Evolutionary conservation across 1,140 invertebrate species (phyloP), one percentile per base, ranked within the genome.

Genomic region (Ceratoteleas bidentatus): DNA sequence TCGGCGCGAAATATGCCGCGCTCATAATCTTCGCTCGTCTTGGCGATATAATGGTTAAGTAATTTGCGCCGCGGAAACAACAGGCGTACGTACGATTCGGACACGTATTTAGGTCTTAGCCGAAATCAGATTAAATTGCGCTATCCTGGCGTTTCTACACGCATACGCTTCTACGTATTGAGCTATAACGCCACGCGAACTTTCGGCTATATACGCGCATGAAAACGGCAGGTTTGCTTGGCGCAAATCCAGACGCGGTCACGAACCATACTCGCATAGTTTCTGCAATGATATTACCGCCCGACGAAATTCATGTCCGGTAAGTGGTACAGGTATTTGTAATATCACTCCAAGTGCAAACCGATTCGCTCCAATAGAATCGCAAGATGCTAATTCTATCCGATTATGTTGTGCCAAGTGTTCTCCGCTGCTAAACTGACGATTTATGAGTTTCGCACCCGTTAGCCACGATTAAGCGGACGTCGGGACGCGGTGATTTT

Each of bases 41-140:
- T 68, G 10, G 7, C 14, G 14, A 58, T 76, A 45, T 78, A 76
- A 86, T 81, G 45, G 15, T 32, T n/a, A 69, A 81, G 75, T 83
- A 83, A 84, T 86, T 86, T 78, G 50, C 65, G 54, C 36, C 15
- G 24, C 53, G 14, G 24, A 38, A 70, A 84, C 52, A 36, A 15
- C 36, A 45, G 4, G 65, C 75, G 65, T 73, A 81, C 47, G 10
- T 58, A 33, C 38, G 66, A 83, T 85, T 85, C 72, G 74, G 80
- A 87, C 81, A 83, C 77, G 79, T 81, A 81, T 85, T 88, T 87
- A 84, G 83, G 64, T 84, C 68, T 81, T 82, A 82, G 80, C 52
- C 60, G 33, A 40, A 74, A 86, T 86, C 79, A 81, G 86, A 86
- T 86, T 87, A 86, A 88, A 87, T 88, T 87, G 83, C 64, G 77